Evolutionary conservation across 1,140 invertebrate genomes (phyloP).

Genomic region (Zaprionus capensis): DNA sequence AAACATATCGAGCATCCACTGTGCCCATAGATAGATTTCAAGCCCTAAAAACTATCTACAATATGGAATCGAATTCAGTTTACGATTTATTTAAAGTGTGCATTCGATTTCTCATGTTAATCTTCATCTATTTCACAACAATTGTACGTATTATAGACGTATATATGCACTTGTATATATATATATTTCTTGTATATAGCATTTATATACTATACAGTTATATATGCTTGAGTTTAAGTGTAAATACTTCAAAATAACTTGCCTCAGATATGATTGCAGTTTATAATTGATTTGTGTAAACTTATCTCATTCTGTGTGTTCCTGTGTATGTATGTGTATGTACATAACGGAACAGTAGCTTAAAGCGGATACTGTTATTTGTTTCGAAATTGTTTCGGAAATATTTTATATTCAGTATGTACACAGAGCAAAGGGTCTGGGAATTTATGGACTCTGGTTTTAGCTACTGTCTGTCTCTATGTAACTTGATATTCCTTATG

Average conservation of each 20-base stretch:
- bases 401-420: neutral
- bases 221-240: slow-evolving; percentile 39
- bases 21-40: neutral
- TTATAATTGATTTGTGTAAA: slow-evolving; percentile 29
- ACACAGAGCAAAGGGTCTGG: slow-evolving; percentile 1
- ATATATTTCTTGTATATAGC: neutral
- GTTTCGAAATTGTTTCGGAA: neutral
- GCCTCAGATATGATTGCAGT: slow-evolving; percentile 42
- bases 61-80: slow-evolving; percentile 30
- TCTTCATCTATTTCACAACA: slow-evolving; percentile 51
- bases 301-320: slow-evolving; percentile 17
- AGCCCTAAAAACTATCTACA: slow-evolving; percentile 44
- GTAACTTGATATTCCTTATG: neutral
- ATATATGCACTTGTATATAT: slow-evolving; percentile 18
- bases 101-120: slow-evolving; percentile 27
- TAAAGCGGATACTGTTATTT: slow-evolving; percentile 4
- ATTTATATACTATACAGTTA: slow-evolving; percentile 23
- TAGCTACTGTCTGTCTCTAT: neutral
- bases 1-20: neutral
- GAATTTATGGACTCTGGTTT: neutral
- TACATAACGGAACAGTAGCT: slow-evolving; percentile 32
- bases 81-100: slow-evolving; percentile 28
- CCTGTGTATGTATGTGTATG: slow-evolving; percentile 22
- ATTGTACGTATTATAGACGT: slow-evolving; percentile 47
- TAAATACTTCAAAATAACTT: slow-evolving; percentile 56